Evolutionary conservation across 2,113 vertebrate species (phyloP).

Genomic region (Furnarius figulus): DNA sequence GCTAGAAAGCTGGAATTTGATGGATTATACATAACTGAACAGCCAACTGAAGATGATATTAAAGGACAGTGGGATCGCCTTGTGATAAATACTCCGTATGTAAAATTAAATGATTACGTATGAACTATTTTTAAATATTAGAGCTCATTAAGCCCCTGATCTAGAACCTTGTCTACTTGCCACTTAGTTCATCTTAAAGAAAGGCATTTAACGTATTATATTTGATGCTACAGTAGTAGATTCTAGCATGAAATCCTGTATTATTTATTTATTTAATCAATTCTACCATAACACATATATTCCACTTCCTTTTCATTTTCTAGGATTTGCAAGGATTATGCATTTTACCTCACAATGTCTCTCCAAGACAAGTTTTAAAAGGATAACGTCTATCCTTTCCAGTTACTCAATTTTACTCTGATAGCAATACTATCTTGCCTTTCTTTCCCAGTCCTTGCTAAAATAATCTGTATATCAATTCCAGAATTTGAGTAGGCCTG

Average conservation of each 20-base stretch:
- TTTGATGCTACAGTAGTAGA: background rate
- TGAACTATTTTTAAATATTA: background rate
- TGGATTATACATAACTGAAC: constrained; percentile 96
- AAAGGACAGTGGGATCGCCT: constrained; percentile 98
- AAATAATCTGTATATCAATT: background rate
- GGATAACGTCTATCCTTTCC: background rate
- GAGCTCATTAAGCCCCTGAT: background rate
- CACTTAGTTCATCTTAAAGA: background rate
- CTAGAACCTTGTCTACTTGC: background rate
- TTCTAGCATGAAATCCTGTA: background rate
- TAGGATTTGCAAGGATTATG: background rate
- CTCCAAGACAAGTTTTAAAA: background rate
- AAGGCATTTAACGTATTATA: background rate
- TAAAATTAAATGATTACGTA: background rate
- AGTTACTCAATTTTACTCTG: background rate
- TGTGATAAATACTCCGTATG: constrained; percentile 97
- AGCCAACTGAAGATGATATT: constrained; percentile 96
- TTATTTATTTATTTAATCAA: background rate
- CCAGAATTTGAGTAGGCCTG: background rate
- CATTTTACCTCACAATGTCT: background rate
- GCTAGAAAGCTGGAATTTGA: constrained; percentile 97
- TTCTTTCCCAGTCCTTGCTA: background rate
- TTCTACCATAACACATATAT: background rate
- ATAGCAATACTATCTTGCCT: background rate
- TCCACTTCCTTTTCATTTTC: background rate